These are phyloP conservation scores for Lamellibrachia satsuma DNA, from an alignment of 2,888 invertebrate genomes.

Conservation along the genomic window DNA sequence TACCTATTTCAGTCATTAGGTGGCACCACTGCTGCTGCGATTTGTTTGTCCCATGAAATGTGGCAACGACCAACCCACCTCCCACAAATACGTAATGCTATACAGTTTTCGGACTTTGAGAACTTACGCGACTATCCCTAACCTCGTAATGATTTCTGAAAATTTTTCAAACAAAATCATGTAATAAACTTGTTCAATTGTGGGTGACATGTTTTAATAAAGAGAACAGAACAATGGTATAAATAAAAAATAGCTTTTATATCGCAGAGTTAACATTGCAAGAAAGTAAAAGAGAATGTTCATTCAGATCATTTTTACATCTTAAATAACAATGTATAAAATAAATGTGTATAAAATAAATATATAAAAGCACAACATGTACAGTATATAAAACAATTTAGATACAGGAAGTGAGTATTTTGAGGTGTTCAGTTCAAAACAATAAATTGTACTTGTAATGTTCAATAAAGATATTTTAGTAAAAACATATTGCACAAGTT, in stretches of 20 bases:
- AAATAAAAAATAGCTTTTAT: background rate
- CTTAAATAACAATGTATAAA: background rate
- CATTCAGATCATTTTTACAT: background rate
- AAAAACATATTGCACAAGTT: background rate
- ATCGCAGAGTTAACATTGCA: background rate
- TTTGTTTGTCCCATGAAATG: no score
- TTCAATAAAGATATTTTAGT: background rate
- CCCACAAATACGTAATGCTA: no score
- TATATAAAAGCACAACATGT: background rate
- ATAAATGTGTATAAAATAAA: constrained; percentile 12
- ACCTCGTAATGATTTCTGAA: background rate
- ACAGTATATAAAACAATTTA: background rate
- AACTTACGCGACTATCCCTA: no score
- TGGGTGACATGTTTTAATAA: background rate
- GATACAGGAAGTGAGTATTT: background rate
- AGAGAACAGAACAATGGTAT: background rate
- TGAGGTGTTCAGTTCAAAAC: background rate
- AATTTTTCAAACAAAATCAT: background rate
- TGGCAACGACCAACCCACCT: no score
- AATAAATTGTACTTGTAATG: background rate
- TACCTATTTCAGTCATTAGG: no score
- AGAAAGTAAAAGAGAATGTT: background rate
- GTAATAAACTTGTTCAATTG: background rate
- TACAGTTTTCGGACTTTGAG: no score
- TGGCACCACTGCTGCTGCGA: no score